Percentiles rank a stretch among this genome's conserved stretches.
Conservation (phyloP, 2,888 invertebrate species). For the Drosophila rellima region DNA sequence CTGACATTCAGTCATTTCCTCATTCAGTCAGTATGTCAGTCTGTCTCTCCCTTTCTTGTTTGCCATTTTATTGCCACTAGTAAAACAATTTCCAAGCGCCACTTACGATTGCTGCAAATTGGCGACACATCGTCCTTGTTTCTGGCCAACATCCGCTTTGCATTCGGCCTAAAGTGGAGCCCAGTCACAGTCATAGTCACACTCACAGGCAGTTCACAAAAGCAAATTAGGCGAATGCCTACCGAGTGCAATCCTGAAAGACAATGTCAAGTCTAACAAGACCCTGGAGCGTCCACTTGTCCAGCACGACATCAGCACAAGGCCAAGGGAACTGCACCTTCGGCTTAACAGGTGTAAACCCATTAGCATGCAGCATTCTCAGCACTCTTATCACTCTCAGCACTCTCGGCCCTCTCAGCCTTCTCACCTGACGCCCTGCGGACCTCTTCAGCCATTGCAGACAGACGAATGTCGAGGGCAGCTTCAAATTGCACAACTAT, state of each 20-base stretch:
- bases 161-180: conserved; percentile 18
- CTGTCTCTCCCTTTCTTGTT: conserved; percentile 32
- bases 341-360: conserved; percentile 25
- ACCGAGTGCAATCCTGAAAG: conserved; percentile 50
- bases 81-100: conserved; percentile 68
- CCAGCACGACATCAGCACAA: conserved; percentile 24
- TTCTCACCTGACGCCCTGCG: conserved; percentile 10
- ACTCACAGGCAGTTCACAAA: conserved; percentile 24
- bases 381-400: conserved; percentile 4
- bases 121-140: conserved; percentile 45
- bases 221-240: conserved; percentile 55
- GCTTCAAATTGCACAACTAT: neutral
- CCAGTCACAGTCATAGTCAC: conserved; percentile 14
- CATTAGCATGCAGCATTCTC: conserved; percentile 35
- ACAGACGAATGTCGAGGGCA: neutral
- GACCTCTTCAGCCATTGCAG: conserved; percentile 18
- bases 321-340: conserved; percentile 40
- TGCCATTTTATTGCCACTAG: conserved; percentile 75
- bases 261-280: conserved; percentile 66
- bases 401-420: neutral
- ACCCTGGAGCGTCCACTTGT: conserved; percentile 27
- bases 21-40: conserved; percentile 16
- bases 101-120: conserved; percentile 58
- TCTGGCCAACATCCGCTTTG: conserved; percentile 28
- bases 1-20: conserved; percentile 34